A percentile compares a stretch with the other conserved stretches of the same genome.
phyloP scores from a whole-genome alignment of 2,888 invertebrate genomes.

The Leucania comma region DNA sequence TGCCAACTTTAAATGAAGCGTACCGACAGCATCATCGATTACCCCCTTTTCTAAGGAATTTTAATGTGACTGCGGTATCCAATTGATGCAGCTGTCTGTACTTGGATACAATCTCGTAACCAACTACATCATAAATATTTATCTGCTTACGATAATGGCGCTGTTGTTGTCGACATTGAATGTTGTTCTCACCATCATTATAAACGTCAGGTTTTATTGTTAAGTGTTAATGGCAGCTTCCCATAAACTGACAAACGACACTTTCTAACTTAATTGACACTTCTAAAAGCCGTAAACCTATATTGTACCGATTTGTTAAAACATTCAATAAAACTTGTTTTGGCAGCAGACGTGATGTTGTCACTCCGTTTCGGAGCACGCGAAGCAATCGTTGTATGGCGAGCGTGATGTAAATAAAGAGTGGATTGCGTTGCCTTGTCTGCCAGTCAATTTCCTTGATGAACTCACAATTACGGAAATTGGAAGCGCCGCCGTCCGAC shows the following conservation, averaged over 20 bases:
- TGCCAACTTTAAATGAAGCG: neutral
- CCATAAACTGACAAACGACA: slow-evolving; percentile 37
- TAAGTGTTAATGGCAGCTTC: slow-evolving; percentile 20
- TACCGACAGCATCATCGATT: too few species aligned
- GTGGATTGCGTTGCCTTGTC: slow-evolving; percentile 81
- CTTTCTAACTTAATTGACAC: slow-evolving; percentile 44
- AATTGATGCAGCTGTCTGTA: too few species aligned
- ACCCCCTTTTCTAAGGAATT: too few species aligned
- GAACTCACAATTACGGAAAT: slow-evolving; percentile 89
- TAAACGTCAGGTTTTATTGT: slow-evolving; percentile 31
- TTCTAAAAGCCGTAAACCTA: slow-evolving; percentile 34
- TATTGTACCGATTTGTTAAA: slow-evolving; percentile 59
- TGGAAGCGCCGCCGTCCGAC: slow-evolving; percentile 75
- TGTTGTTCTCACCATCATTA: slow-evolving; percentile 18
- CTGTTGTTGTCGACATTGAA: slow-evolving; percentile 11
- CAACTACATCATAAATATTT: neutral
- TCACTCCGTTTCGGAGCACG: slow-evolving; percentile 68
- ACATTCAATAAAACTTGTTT: slow-evolving; percentile 69
- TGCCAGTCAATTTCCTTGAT: slow-evolving; percentile 88
- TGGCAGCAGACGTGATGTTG: slow-evolving; percentile 67
- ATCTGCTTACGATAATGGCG: neutral
- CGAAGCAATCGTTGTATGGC: slow-evolving; percentile 72
- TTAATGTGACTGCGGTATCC: too few species aligned
- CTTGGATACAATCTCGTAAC: neutral
- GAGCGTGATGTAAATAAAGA: slow-evolving; percentile 79